phyloP scores from a whole-genome alignment of 2,113 vertebrate species.

The Siniperca knerii region DNA sequence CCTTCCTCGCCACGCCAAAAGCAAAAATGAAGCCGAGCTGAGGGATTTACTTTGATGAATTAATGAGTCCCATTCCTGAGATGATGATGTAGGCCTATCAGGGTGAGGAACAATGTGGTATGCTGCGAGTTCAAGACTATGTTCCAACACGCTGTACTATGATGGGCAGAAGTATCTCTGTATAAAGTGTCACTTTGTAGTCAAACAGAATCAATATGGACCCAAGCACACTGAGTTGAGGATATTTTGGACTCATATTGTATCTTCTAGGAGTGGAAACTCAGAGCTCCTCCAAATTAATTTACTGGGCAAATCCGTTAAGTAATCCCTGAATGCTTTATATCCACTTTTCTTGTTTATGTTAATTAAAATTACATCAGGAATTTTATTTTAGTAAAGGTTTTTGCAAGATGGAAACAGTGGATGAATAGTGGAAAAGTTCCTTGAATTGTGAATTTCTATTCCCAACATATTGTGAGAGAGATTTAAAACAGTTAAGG shows the following conservation, averaged over 20 bases:
- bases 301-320: background rate
- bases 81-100: slow-evolving; percentile 33
- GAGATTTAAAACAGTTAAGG: background rate
- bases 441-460: background rate
- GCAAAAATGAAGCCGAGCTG: slow-evolving; percentile 41
- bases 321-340: background rate
- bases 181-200: slow-evolving; percentile 7
- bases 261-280: background rate
- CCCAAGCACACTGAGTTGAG: background rate
- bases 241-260: background rate
- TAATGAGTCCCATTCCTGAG: slow-evolving; percentile 62
- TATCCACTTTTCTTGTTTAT: background rate
- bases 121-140: slow-evolving; percentile 12
- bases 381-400: background rate
- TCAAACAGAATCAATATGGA: background rate
- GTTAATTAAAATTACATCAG: background rate
- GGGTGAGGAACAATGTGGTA: slow-evolving; percentile 37
- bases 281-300: background rate
- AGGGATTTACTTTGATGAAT: slow-evolving; percentile 58
- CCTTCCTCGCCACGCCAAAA: slow-evolving; percentile 70
- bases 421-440: background rate
- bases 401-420: background rate
- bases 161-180: background rate
- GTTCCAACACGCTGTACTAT: slow-evolving; percentile 15
- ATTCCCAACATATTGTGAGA: background rate